Evolutionary conservation across 2,888 invertebrate genomes (phyloP).

Genomic region (Sinotaia quadrata): DNA sequence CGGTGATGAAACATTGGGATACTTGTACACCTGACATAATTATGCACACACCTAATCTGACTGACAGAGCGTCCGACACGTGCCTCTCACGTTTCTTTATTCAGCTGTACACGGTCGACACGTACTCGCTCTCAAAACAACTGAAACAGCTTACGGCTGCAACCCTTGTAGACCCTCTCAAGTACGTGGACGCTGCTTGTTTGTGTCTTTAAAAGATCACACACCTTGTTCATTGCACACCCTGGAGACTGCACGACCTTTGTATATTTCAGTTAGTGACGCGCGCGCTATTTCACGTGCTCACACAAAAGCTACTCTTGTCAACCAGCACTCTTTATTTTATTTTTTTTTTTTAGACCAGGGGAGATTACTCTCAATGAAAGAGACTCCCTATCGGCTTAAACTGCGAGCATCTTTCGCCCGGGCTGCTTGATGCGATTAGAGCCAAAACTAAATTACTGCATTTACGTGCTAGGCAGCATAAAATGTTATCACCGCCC

Average conservation of each 20-base stretch:
- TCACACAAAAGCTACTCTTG: conserved; percentile 10
- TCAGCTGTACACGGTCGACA: too few relatives aligned
- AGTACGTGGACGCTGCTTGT: background rate
- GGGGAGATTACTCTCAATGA: conserved; percentile 21
- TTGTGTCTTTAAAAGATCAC: conserved; percentile 7
- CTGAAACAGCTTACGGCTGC: background rate
- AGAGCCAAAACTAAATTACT: conserved; percentile 21
- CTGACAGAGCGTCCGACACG: too few relatives aligned
- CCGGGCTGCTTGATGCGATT: conserved; percentile 23
- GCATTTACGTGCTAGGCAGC: conserved; percentile 27
- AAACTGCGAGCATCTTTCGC: conserved; percentile 23
- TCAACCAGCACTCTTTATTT: background rate
- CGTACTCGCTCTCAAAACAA: too few relatives aligned
- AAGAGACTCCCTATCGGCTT: conserved; percentile 12
- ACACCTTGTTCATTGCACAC: background rate
- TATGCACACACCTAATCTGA: too few relatives aligned
- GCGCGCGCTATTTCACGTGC: conserved; percentile 14
- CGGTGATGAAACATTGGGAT: too few relatives aligned
- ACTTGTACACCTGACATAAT: too few relatives aligned
- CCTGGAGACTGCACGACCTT: conserved; percentile 9
- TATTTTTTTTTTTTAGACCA: background rate
- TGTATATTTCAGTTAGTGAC: conserved; percentile 5
- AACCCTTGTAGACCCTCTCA: background rate
- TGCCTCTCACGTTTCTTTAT: too few relatives aligned
- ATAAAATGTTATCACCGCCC: conserved; percentile 26